These are phyloP conservation scores for Typhlichthys subterraneus DNA, from an alignment of 2,797 vertebrate genomes.

Conservation along the genomic window DNA sequence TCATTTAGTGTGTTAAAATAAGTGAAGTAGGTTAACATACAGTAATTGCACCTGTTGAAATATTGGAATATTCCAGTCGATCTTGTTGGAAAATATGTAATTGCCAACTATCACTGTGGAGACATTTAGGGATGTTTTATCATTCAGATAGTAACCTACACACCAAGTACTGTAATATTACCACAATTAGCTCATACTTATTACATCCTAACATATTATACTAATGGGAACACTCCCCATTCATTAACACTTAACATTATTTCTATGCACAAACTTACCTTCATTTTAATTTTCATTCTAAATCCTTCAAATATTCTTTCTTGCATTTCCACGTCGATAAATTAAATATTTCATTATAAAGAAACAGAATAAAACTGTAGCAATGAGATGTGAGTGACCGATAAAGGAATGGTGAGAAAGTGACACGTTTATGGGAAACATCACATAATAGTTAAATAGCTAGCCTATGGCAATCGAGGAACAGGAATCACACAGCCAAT, in stretches of 20 bases:
- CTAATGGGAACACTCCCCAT: not conserved
- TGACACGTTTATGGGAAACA: conserved; percentile 3
- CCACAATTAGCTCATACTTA: not conserved
- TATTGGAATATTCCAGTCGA: too few relatives aligned
- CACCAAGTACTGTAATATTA: not conserved
- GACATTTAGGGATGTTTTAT: too few relatives aligned
- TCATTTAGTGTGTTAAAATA: too few relatives aligned
- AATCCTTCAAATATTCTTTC: not conserved
- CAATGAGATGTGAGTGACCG: conserved; percentile 16
- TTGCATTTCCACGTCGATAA: conserved; percentile 1
- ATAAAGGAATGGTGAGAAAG: conserved; percentile 15
- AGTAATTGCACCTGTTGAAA: too few relatives aligned
- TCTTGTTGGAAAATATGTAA: too few relatives aligned
- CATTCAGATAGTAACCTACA: too few relatives aligned
- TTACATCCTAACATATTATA: not conserved
- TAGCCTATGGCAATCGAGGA: conserved; percentile 23
- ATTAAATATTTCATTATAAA: not conserved
- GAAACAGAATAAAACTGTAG: conserved; percentile 10
- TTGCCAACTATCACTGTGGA: too few relatives aligned
- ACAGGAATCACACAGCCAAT: conserved; percentile 35
- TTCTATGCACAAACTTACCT: conserved; percentile 30
- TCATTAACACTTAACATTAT: not conserved
- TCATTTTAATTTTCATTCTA: conserved; percentile 15
- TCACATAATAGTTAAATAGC: conserved; percentile 16
- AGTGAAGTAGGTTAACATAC: too few relatives aligned